Evolutionary conservation across 2,888 invertebrate genomes (phyloP).

Genomic region (Nineta flava): DNA sequence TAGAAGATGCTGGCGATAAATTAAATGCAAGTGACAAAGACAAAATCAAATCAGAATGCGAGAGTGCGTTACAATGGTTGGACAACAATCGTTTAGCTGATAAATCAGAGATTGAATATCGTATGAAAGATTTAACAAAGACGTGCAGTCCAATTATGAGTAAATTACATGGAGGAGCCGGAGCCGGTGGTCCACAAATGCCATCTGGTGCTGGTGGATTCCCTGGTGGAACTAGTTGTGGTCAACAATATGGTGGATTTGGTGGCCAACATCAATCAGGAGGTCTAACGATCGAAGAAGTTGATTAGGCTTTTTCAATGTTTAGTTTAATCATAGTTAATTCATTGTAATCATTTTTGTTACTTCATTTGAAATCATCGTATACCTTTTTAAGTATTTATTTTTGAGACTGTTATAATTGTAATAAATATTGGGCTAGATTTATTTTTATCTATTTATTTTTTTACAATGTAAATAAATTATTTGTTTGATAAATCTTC

Average conservation of each 20-base stretch:
- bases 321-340: background rate
- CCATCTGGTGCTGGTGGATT: constrained; percentile 11
- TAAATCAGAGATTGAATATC: constrained; percentile 48
- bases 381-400: no score
- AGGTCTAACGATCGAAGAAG: constrained; percentile 40
- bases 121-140: constrained; percentile 32
- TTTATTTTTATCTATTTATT: no score
- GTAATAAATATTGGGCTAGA: no score
- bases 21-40: constrained; percentile 47
- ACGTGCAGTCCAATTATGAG: constrained; percentile 42
- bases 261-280: constrained; percentile 5
- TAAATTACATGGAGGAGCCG: constrained; percentile 29
- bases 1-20: constrained; percentile 43
- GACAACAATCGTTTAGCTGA: constrained; percentile 50
- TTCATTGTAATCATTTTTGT: no score
- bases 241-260: constrained; percentile 17
- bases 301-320: constrained; percentile 27
- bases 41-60: constrained; percentile 33
- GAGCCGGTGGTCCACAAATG: constrained; percentile 14
- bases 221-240: constrained; percentile 3
- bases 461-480: no score
- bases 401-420: no score
- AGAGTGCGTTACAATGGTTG: constrained; percentile 45
- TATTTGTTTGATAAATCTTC: no score
- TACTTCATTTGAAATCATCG: no score